phyloP scores from a whole-genome alignment of 2,797 vertebrate genomes.

The Chelmon rostratus region DNA sequence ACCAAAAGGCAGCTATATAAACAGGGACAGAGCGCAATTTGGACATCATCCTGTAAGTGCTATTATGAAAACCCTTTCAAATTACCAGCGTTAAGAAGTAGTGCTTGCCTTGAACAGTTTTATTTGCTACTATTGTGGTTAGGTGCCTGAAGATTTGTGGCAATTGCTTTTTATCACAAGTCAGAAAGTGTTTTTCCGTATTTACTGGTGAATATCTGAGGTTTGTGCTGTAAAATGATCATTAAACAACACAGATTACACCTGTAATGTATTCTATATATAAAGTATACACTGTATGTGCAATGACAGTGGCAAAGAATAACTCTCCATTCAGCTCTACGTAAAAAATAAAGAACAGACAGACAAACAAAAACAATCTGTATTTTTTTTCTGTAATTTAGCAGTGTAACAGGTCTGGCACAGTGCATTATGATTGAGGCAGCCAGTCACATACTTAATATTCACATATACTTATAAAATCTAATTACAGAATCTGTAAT shows the following conservation, averaged over 20 bases:
- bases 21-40: not conserved
- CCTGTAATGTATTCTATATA: not conserved
- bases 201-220: not conserved
- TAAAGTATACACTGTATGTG: too few species aligned
- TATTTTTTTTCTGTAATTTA: not conserved
- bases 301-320: not conserved
- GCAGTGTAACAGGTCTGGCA: not conserved
- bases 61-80: not conserved
- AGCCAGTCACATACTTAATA: not conserved
- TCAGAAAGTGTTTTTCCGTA: not conserved
- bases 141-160: not conserved
- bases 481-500: not conserved
- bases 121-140: not conserved
- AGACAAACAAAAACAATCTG: not conserved
- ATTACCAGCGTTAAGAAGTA: not conserved
- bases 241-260: not conserved
- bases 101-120: constrained; percentile 7
- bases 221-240: not conserved
- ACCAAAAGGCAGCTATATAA: not conserved
- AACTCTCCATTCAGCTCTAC: not conserved
- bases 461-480: not conserved
- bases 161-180: not conserved
- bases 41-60: not conserved
- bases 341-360: too few species aligned
- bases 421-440: not conserved